Evolutionary conservation across 35 echinoderm and acorn worm species (phyloP), one percentile per base, ranked within the genome.

Genomic region (Patiria miniata): DNA sequence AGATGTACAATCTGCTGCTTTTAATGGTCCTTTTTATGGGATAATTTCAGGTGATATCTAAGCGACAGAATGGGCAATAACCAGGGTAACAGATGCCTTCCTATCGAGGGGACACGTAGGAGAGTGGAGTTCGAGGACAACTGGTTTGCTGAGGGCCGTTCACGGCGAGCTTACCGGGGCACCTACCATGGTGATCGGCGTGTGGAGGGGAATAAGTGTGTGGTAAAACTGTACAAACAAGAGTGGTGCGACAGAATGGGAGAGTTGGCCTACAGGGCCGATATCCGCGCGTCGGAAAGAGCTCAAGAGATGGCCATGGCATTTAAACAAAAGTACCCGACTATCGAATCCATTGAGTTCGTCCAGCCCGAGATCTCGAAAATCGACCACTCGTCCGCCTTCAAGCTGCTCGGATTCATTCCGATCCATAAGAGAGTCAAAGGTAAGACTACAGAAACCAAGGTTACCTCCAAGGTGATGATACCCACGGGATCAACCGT

Each of bases 151-250:
- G 19, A 73, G 29, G 65, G 65, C 22, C 0, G 10, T 15, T 36
- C 65, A 23, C 23, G 65, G 34, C 65, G 19, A 1, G 65, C 65
- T 14, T 73, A 73, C n/a, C 19, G 26, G 10, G 65, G 65, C 65
- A 73, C 8, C 26, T 73, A 73, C 65, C 34, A 34, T 34, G 65
- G 26, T 32, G 65, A 34, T 73, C 26, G 26, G 65, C 8, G 34
- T 12, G 4, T 6, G 4, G 29, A 73, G 29, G 65, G 65, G 21
- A 26, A 23, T 2, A 26, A 1, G 65, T 73, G 65, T 30, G 65
- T 73, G 26, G 65, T 73, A 10, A 73, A 73, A 23, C 65, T 73
- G 65, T 73, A 73, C 34, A 73, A 73, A 34, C 19, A 73, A 36
- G 21, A 73, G 26, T 73, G 65, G 65, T 73, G 65, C 65, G 16